These are phyloP conservation scores for Leptopilina clavipes DNA, from an alignment of 1,140 invertebrate species.

Conservation along the genomic window DNA sequence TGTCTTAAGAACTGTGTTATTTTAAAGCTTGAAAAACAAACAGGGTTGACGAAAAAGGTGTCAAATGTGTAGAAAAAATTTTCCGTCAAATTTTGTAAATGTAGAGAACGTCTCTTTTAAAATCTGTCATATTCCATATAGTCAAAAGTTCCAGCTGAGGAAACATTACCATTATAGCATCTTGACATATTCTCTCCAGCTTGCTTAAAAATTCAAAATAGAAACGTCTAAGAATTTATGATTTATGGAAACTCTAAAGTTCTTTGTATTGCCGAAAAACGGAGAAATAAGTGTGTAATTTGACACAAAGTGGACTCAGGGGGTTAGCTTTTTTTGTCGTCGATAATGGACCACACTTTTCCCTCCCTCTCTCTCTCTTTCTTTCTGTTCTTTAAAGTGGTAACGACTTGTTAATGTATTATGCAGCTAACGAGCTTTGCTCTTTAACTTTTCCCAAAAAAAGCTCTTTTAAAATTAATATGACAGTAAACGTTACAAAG, in stretches of 20 bases:
- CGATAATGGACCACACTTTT: neutral
- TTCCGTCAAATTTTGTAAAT: neutral
- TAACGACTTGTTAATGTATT: slow-evolving; percentile 10
- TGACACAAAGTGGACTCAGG: neutral
- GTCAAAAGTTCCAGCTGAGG: slow-evolving; percentile 4
- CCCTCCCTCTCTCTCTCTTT: neutral
- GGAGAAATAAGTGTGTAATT: neutral
- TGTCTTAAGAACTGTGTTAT: neutral
- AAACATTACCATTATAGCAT: neutral
- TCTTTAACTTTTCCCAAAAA: neutral
- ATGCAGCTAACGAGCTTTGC: neutral
- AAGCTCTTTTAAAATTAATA: neutral
- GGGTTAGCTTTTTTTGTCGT: neutral
- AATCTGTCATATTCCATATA: slow-evolving; percentile 1
- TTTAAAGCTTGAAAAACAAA: neutral
- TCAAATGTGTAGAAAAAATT: neutral
- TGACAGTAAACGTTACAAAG: neutral
- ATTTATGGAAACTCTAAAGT: slow-evolving; percentile 6
- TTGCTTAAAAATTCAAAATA: slow-evolving; percentile 1
- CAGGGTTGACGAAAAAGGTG: neutral
- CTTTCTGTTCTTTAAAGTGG: slow-evolving; percentile 10
- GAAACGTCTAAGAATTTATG: neutral
- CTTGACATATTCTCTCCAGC: slow-evolving; percentile 8
- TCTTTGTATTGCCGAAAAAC: neutral
- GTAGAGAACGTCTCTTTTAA: neutral